A percentile compares a stretch with the other conserved stretches of the same genome.
phyloP scores from a whole-genome alignment of 2,797 vertebrate genomes.

The Falco columbarius region DNA sequence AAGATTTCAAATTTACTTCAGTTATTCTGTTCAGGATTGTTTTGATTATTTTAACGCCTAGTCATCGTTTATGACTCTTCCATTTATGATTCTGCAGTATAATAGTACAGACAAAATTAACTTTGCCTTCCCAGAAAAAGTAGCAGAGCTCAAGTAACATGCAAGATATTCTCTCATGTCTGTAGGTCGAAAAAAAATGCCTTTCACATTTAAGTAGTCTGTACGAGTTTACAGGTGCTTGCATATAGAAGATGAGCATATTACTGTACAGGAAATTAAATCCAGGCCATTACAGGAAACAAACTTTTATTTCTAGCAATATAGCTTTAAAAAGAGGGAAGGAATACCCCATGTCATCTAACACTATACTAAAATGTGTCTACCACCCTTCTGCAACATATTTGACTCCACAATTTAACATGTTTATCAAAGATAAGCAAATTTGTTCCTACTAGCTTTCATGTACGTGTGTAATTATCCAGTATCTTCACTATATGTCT shows the following conservation, averaged over 20 bases:
- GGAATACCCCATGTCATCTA: neutral
- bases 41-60: neutral
- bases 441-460: neutral
- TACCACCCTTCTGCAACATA: neutral
- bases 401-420: neutral
- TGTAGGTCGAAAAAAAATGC: neutral
- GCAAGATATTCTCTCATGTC: neutral
- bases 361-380: neutral
- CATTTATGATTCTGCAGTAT: neutral
- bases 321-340: neutral
- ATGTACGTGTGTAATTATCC: neutral
- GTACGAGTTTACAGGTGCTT: neutral
- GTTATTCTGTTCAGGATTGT: neutral
- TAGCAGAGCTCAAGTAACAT: neutral
- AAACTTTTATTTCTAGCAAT: neutral
- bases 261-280: neutral
- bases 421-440: neutral
- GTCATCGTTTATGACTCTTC: neutral
- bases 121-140: neutral
- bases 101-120: neutral
- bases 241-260: accelerated
- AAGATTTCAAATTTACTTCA: neutral
- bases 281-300: neutral
- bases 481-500: neutral
- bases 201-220: neutral